Evolutionary conservation across 2,113 vertebrate genomes (phyloP), one percentile per base, ranked within the genome.

Genomic region (Salminus brasiliensis): DNA sequence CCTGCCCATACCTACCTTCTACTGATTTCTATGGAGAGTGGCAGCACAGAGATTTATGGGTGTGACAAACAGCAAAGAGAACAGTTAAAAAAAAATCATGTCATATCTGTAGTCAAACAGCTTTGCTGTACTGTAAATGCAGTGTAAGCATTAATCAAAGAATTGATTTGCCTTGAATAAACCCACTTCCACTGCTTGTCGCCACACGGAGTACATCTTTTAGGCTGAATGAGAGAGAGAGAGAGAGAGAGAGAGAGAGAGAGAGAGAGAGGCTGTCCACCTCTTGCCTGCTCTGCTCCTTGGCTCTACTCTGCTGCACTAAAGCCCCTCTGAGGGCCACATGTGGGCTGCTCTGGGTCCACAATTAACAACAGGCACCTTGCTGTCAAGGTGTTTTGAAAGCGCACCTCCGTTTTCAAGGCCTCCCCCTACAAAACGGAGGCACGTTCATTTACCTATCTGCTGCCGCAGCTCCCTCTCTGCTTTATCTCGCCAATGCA

Each of bases 401-500:
- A 73, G 52, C 62, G 21, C 78, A 60, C 77, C 82, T 79, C 59
- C 32, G 66, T 81, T 68, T 81, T 78, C 75, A 81, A 75, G 66
- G 29, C 52, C 39, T 36, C 53, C 66, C n/a, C 60, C 62, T 25
- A 55, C 18, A 39, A 55, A 76, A 79, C 43, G 68, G 29, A 59
- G 60, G 68, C 36, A 29, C 74, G 78, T 71, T 82, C 34, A 82
- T 85, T 82, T 78, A 30, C 36, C 70, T 81, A 81, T 87, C 82
- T 75, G 55, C 45, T 18, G 29, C 41, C 59, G 59, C 80, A 84
- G 74, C 41, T 63, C 63, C 27, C 32, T 41, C 45, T 67, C 63
- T 10, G 71, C 52, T 59, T 84, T 87, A 87, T 84, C 82, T 53
- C 39, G 39, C 52, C 59, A 27, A 83, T 78, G 80, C 86, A 85